These are phyloP conservation scores for Procavia capensis DNA, from an alignment of 2,113 vertebrate species.

Conservation along the genomic window DNA sequence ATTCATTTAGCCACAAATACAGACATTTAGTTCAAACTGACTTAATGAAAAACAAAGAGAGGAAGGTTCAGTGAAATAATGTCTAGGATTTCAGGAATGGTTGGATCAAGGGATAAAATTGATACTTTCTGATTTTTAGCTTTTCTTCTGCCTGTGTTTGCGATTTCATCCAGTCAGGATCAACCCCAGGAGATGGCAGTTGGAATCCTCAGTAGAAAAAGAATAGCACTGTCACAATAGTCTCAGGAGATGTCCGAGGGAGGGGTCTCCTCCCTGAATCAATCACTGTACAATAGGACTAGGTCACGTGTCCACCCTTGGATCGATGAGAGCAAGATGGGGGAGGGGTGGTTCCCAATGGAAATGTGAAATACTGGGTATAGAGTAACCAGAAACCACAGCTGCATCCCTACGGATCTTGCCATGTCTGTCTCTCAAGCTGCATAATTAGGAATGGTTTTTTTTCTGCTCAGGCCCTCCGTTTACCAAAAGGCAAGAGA, in stretches of 20 bases:
- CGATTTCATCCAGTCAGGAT: not conserved
- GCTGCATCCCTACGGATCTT: fast-evolving
- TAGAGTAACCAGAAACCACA: not conserved
- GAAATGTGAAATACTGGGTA: not conserved
- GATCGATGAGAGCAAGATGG: not conserved
- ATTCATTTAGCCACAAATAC: not conserved
- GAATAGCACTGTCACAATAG: not conserved
- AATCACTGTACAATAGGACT: not conserved
- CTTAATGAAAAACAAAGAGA: not conserved
- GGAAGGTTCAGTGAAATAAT: not conserved
- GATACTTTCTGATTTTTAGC: not conserved
- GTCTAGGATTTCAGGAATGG: not conserved
- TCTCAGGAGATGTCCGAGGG: not conserved
- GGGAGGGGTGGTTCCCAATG: no score
- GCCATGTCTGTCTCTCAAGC: no score
- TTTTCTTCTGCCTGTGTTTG: not conserved
- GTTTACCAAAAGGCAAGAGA: no score
- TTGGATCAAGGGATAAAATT: not conserved
- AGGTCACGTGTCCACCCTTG: not conserved
- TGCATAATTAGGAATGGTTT: not conserved
- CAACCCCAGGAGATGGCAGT: not conserved
- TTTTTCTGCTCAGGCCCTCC: no score
- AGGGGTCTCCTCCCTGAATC: not conserved
- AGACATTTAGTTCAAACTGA: not conserved
- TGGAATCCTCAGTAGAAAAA: not conserved